These are phyloP conservation scores for Pilophorus perplexus DNA, from an alignment of 2,888 invertebrate genomes.

Conservation along the genomic window DNA sequence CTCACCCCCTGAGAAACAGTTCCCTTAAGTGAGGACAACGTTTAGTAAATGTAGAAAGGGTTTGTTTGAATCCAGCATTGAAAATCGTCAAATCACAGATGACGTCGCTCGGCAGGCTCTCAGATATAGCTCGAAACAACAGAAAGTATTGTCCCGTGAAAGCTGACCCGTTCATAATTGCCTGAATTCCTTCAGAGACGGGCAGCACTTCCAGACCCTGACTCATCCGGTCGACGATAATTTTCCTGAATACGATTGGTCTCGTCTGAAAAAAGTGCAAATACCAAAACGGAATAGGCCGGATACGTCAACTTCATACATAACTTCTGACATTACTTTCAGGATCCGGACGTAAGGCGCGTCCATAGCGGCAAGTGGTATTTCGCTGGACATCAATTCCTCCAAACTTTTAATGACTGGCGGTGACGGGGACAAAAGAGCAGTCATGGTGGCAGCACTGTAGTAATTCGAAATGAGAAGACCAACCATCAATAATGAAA, in stretches of 20 bases:
- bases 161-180: constrained; percentile 10
- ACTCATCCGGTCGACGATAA: neutral
- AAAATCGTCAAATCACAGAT: constrained; percentile 19
- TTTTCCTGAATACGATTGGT: neutral
- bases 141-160: constrained; percentile 18
- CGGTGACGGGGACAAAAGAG: constrained; percentile 16
- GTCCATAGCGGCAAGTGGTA: neutral
- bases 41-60: neutral
- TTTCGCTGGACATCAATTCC: neutral
- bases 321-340: no score
- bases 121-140: neutral
- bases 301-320: no score
- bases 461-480: constrained; percentile 6
- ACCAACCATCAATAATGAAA: constrained; percentile 4
- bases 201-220: neutral
- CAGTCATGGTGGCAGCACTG: constrained; percentile 23
- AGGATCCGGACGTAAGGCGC: constrained; percentile 15
- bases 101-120: neutral
- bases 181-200: neutral
- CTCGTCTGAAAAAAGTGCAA: neutral
- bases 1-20: constrained; percentile 11
- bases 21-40: constrained; percentile 14
- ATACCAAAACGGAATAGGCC: no score
- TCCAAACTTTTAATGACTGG: constrained; percentile 18
- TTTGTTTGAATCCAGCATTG: neutral